Conservation (phyloP, 2,888 invertebrate species). For the Drosophila hamatofila region DNA sequence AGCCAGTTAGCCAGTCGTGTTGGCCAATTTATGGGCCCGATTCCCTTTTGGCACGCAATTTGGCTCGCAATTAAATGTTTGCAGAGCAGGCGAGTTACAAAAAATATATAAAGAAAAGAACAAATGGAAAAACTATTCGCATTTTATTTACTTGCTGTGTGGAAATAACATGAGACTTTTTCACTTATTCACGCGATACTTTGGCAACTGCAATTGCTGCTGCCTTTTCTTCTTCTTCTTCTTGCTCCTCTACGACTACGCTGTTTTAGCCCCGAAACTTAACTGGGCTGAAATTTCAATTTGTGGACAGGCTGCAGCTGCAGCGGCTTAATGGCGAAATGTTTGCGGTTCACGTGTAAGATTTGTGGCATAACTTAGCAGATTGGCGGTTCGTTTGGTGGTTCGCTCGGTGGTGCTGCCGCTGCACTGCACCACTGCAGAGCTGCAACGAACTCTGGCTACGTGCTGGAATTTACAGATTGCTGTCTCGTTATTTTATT, state of each 20-base stretch:
- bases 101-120: not conserved
- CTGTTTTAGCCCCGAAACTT: conserved; percentile 34
- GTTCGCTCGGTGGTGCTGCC: not conserved
- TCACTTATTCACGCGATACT: conserved; percentile 31
- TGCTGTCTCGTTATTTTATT: not conserved
- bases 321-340: conserved; percentile 38
- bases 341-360: conserved; percentile 67
- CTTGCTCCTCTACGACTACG: not conserved
- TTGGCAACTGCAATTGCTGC: not conserved
- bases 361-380: conserved; percentile 58
- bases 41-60: conserved; percentile 54
- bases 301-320: conserved; percentile 23
- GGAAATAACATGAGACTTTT: conserved; percentile 13
- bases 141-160: conserved; percentile 5
- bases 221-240: conserved; percentile 2
- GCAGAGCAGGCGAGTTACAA: not conserved
- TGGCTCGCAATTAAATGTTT: conserved; percentile 49
- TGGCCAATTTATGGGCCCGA: conserved; percentile 50
- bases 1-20: conserved; percentile 6
- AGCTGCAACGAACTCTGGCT: conserved; percentile 8
- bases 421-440: not conserved
- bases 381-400: conserved; percentile 30
- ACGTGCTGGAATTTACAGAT: conserved; percentile 53
- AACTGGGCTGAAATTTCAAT: conserved; percentile 55
- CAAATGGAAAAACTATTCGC: conserved; percentile 16